A percentile compares a stretch with the other conserved stretches of the same genome.
Evolutionary conservation across 2,888 invertebrate species (phyloP).

Genomic region (Melieria omissa): DNA sequence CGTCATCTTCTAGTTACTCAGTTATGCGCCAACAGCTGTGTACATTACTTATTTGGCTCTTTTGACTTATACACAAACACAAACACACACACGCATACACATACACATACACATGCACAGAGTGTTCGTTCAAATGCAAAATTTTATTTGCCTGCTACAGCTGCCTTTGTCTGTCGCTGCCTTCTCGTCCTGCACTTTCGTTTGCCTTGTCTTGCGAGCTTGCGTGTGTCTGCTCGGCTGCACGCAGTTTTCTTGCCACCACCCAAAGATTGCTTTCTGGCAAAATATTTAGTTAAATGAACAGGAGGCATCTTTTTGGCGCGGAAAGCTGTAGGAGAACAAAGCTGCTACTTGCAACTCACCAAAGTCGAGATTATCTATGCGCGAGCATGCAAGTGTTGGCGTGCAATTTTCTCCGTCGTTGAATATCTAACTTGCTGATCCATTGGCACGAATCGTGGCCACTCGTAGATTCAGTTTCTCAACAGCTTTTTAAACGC

Average conservation of each 20-base stretch:
- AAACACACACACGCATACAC: neutral
- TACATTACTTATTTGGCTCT: neutral
- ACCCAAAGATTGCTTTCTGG: neutral
- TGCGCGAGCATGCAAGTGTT: too few species aligned
- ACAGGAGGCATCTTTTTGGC: slow-evolving; percentile 13
- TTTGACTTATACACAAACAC: neutral
- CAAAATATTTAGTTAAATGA: slow-evolving; percentile 13
- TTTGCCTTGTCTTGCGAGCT: too few species aligned
- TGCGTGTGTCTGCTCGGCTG: neutral
- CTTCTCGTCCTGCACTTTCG: slow-evolving; percentile 10
- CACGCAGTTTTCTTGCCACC: neutral
- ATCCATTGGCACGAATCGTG: too few species aligned
- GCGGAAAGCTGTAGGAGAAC: too few species aligned
- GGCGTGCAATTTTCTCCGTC: too few species aligned
- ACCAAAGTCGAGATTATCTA: too few species aligned
- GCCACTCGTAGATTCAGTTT: too few species aligned
- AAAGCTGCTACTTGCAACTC: too few species aligned
- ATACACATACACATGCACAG: neutral
- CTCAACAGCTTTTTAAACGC: too few species aligned
- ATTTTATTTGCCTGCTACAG: slow-evolving; percentile 32
- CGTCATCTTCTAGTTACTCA: too few species aligned
- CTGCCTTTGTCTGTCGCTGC: slow-evolving; percentile 14
- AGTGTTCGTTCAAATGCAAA: slow-evolving; percentile 60
- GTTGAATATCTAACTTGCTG: too few species aligned
- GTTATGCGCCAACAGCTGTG: too few species aligned